Evolutionary conservation across 2,797 vertebrate genomes (phyloP).

Genomic region (Smutsia temminckii): DNA sequence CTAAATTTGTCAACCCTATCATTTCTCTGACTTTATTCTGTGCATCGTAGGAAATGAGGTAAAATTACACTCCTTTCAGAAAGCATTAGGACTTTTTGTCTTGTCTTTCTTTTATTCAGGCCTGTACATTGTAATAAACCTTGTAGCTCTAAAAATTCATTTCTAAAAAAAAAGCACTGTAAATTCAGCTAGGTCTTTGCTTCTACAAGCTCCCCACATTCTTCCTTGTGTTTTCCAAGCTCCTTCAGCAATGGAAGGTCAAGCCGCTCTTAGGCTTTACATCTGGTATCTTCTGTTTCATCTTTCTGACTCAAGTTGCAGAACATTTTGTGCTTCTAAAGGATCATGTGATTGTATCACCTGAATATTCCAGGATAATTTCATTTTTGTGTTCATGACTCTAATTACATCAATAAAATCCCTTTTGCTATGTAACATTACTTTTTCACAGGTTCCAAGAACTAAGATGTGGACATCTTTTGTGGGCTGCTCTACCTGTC

Average conservation of each 20-base stretch:
- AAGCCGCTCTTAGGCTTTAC: neutral
- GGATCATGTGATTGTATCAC: neutral
- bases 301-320: neutral
- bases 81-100: neutral
- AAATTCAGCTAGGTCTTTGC: neutral
- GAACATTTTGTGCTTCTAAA: neutral
- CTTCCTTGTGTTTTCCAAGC: neutral
- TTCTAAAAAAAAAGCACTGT: neutral
- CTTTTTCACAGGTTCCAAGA: neutral
- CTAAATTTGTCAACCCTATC: neutral
- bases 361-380: neutral
- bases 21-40: conserved; percentile 10
- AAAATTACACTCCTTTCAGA: neutral
- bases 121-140: neutral
- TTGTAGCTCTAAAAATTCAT: neutral
- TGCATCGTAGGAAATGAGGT: neutral
- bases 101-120: neutral
- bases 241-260: neutral
- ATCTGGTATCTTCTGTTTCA: neutral
- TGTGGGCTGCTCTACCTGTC: neutral
- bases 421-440: neutral
- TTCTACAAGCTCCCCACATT: neutral
- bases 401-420: neutral
- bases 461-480: neutral
- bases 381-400: neutral